Conservation (phyloP, 2,888 invertebrate species). For the Orchesellides sinensis region DNA sequence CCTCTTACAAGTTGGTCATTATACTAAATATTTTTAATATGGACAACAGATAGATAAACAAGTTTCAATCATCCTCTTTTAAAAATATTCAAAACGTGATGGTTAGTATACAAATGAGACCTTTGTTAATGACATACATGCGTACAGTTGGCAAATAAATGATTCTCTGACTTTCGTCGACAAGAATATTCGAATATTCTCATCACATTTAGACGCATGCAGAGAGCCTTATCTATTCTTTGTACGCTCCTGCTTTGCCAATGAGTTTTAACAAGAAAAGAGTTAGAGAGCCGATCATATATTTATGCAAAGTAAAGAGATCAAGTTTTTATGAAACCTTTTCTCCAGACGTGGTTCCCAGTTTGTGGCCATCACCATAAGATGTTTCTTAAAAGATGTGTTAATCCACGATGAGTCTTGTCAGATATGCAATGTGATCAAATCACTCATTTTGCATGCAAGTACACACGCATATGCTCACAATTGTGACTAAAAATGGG, state of each 20-base stretch:
- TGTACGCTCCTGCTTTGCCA: neutral
- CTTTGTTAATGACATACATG: too few species aligned
- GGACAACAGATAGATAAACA: constrained; percentile 41
- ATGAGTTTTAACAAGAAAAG: neutral
- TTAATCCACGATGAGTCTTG: constrained; percentile 20
- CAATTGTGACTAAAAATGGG: neutral
- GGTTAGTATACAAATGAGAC: too few species aligned
- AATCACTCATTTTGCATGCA: neutral
- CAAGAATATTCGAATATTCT: constrained; percentile 42
- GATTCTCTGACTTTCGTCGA: constrained; percentile 10
- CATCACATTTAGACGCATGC: constrained; percentile 46
- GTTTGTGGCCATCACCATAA: neutral
- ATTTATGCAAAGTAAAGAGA: constrained; percentile 22
- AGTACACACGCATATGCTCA: neutral
- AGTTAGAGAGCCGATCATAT: neutral
- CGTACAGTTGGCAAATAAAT: neutral
- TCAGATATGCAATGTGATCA: constrained; percentile 17
- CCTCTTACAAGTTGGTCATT: constrained; percentile 13
- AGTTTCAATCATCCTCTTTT: constrained; percentile 51
- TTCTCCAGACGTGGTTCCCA: neutral
- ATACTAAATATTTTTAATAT: neutral
- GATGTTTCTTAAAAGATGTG: constrained; percentile 13
- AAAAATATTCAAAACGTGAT: too few species aligned
- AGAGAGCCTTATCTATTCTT: constrained; percentile 1
- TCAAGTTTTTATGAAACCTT: neutral